Base-by-base conservation (phyloP, 2,113 vertebrate species). In the Rhea pennata region DNA sequence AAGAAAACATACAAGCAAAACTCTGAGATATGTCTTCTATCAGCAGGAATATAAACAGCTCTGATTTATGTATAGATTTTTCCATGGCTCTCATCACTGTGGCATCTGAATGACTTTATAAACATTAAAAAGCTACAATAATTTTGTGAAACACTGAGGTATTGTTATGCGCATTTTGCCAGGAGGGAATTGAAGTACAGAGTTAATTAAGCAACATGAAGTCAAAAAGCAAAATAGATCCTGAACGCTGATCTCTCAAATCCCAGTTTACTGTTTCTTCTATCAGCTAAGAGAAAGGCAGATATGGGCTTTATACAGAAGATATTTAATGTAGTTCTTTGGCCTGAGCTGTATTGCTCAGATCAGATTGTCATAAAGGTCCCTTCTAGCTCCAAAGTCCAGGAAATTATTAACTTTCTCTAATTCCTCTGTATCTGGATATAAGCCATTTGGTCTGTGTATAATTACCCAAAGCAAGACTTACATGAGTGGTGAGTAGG, bases 1-100 rank as follows among this genome's bases (percentile, higher is more conserved):
- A 92, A 36, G 19, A 48, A 88, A 53, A 9, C 9, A 42, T 21
- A 36, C 6, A 2, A 92, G 29, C 84, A 88, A 92, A 73, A 40
- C 46, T 69, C n/a, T 40, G 54, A 31, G 13, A 48, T 72, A 90
- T 59, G 75, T 95, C 65, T 81, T 51, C 79, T 87, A 92, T 92
- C 92, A 84, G 70, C n/a, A 96, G 86, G 84, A 94, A 92, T 36
- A 40, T 62, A 96, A 94, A 96, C 86, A 94, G 19, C 42, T 59
- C 39, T 92, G 92, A 42, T 88, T 93, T 91, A 94, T 88, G 83
- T 81, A 78, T 65, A 88, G 92, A 74, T 88, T 90, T 92, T 96
- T 95, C 95, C 83, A 77, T 53, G 58, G 19, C 69, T 92, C 70
- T 94, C 86, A 92, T 71, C 59, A 50, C 86, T 88, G 50, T 84